A percentile compares a stretch with the other conserved stretches of the same genome.
These are phyloP conservation scores for Enteromius paludinosus DNA, from an alignment of 2,797 vertebrate genomes.

Conservation along the genomic window DNA sequence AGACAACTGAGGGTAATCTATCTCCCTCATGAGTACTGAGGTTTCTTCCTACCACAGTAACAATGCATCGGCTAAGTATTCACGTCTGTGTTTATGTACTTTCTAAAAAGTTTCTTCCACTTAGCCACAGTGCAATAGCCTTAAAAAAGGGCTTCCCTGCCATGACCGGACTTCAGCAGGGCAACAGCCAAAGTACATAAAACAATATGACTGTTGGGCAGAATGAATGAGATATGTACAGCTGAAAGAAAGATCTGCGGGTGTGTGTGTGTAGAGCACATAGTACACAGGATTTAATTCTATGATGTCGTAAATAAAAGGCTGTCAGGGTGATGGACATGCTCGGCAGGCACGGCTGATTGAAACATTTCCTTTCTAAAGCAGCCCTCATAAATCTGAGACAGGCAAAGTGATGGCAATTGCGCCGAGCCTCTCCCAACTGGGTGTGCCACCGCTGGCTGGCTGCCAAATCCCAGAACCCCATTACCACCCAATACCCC, in stretches of 20 bases:
- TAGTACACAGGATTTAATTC: constrained; percentile 22
- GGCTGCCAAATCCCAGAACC: constrained; percentile 73
- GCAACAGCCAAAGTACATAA: constrained; percentile 39
- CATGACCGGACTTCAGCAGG: constrained; percentile 8
- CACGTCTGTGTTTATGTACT: not conserved
- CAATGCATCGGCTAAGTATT: not conserved
- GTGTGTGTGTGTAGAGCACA: not conserved
- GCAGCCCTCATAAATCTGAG: constrained; percentile 94
- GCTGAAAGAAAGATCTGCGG: constrained; percentile 43
- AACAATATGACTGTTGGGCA: constrained; percentile 49
- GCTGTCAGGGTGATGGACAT: constrained; percentile 79
- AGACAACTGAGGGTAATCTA: not conserved
- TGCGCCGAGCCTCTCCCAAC: constrained; percentile 42
- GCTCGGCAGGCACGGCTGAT: constrained; percentile 86
- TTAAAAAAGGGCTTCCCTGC: constrained; percentile 19
- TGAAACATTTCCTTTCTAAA: constrained; percentile 97
- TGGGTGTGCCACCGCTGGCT: constrained; percentile 70
- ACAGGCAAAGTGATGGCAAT: constrained; percentile 72
- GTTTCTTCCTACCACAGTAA: not conserved
- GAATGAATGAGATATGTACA: constrained; percentile 57
- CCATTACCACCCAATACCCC: constrained; percentile 37
- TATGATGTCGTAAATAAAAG: constrained; percentile 78
- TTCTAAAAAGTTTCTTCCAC: not conserved
- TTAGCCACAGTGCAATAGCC: constrained; percentile 16
- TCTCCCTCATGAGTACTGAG: not conserved